Percentiles rank a stretch among this genome's conserved stretches.
These are phyloP conservation scores for Crotalus helleri DNA, from an alignment of 2,113 vertebrate genomes.

Conservation along the genomic window DNA sequence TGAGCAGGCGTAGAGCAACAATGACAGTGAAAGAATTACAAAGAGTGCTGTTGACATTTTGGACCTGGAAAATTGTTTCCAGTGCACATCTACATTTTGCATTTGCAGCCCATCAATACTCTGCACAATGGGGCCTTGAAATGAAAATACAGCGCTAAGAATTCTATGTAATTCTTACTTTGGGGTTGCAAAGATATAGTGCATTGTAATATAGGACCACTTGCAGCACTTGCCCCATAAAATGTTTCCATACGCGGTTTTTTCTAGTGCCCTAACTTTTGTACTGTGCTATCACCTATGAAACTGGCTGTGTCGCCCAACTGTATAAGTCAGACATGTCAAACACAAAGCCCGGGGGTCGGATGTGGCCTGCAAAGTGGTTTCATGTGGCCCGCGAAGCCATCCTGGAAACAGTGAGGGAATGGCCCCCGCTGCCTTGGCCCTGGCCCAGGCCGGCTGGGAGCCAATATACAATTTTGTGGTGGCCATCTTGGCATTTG, in stretches of 20 bases:
- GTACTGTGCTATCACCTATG: not conserved
- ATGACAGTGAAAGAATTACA: not conserved
- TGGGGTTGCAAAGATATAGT: not conserved
- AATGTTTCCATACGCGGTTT: not conserved
- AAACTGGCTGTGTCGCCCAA: not conserved
- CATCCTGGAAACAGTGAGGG: too few species aligned
- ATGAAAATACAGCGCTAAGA: not conserved
- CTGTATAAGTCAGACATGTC: not conserved
- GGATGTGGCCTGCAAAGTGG: too few species aligned
- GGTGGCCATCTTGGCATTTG: too few species aligned
- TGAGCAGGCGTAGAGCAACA: not conserved
- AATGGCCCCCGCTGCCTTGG: too few species aligned
- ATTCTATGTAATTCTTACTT: not conserved
- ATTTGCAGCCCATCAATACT: too few species aligned
- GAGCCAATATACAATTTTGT: too few species aligned
- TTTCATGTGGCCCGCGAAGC: too few species aligned
- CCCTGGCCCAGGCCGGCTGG: too few species aligned
- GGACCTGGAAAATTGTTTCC: too few species aligned
- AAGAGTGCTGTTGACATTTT: too few species aligned
- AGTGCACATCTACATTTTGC: too few species aligned
- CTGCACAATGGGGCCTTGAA: not conserved
- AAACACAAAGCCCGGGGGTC: too few species aligned
- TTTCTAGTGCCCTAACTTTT: not conserved
- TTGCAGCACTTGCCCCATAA: not conserved
- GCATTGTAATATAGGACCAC: not conserved